Base-by-base conservation (phyloP, 2,797 vertebrate species). In the Eutrigla gurnardus region DNA sequence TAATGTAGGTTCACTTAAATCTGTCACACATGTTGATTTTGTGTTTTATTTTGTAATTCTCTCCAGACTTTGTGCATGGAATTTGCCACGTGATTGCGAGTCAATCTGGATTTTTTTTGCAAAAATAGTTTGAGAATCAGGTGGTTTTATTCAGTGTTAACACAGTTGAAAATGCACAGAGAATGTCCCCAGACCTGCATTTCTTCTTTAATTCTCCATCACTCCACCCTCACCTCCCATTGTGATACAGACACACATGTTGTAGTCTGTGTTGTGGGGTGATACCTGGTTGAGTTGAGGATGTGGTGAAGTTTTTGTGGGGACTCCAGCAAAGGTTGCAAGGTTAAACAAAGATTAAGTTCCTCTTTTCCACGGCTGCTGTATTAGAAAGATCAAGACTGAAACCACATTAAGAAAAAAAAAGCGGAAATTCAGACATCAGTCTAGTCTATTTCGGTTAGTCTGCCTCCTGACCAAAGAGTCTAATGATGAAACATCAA, bases 291-390 rank as follows among this genome's bases (percentile, higher is more conserved):
- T 55, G 14, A 54, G 3, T 15, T 67, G 43, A 13, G 39, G 11
- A 57, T 77, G 53, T 50, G 40, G 25, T 47, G 18, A 37, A 35
- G 12, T n/a, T 39, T 53, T 46, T 65, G 36, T 59, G 50, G 64
- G 2, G 10, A 49, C 35, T 62, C 6, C 9, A 2, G 14, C 4
- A 0, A 9, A 2, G 0, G 52, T 59, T 5, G 36, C 46, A 32
- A 17, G 60, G 46, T 65, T 60, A 47, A 63, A 55, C 8, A 0
- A 8, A 36, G n/a, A 37, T 15, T 6, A 7, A 43, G 47, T 84
- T 86, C 80, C 85, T 77, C 65, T 81, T 87, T 84, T 76, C 1
- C 1, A 1, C 6, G 0, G 12, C 45, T 39, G 13, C 4, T 43
- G 1, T 47, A 15, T 47, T 66, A 61, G 40, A 70, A 68, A 78